Evolutionary conservation across 2,113 vertebrate genomes (phyloP).

Genomic region (Cyprinus carpio): DNA sequence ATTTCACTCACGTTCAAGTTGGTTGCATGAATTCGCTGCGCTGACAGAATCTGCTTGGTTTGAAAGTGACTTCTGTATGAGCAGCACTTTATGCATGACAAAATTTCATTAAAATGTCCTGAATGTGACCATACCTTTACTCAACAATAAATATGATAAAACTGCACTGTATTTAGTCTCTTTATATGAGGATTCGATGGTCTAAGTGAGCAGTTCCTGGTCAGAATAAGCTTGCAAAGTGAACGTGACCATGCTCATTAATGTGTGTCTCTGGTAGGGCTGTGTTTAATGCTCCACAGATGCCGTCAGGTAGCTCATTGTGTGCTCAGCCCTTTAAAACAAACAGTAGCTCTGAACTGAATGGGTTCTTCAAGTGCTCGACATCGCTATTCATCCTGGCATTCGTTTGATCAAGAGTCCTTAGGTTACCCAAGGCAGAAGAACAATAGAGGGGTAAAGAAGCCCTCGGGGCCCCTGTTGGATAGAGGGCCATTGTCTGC

Average conservation of each 20-base stretch:
- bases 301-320: conserved; percentile 5
- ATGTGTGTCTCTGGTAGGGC: background rate
- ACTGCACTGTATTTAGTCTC: background rate
- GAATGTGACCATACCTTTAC: background rate
- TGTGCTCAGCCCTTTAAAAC: background rate
- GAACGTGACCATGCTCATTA: background rate
- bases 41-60: background rate
- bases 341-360: conserved; percentile 10
- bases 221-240: background rate
- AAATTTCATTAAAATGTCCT: background rate
- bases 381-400: conserved; percentile 24
- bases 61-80: background rate
- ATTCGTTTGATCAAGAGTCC: conserved; percentile 18
- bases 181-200: background rate
- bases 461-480: background rate
- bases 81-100: background rate
- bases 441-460: conserved; percentile 39
- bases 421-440: conserved; percentile 8
- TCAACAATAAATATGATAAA: background rate
- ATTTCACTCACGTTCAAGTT: background rate
- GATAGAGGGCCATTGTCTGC: conserved; percentile 47
- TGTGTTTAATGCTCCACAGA: conserved; percentile 30
- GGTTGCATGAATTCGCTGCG: background rate
- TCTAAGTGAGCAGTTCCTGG: background rate
- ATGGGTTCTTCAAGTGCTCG: conserved; percentile 7